A percentile compares a stretch with the other conserved stretches of the same genome.
These are phyloP conservation scores for Callorhinus ursinus DNA, from an alignment of 2,113 vertebrate species.

Conservation along the genomic window DNA sequence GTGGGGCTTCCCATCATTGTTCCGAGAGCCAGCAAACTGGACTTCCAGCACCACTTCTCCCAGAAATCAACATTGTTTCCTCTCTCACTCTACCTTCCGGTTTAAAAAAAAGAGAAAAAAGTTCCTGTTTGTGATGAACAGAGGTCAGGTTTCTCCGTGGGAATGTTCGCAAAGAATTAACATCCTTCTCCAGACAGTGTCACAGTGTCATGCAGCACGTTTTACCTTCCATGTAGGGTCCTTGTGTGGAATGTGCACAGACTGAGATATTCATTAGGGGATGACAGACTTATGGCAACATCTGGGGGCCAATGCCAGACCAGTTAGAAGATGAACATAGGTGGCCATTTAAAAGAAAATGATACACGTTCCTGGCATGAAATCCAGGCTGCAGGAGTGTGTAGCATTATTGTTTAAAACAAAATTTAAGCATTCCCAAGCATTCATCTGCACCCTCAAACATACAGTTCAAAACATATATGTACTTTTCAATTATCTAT, in stretches of 20 bases:
- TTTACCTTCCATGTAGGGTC: constrained; percentile 50
- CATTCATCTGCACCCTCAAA: neutral
- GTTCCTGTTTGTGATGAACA: constrained; percentile 65
- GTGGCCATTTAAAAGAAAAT: constrained; percentile 3
- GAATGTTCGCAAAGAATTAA: constrained; percentile 50
- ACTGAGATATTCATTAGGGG: constrained; percentile 54
- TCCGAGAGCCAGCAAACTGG: constrained; percentile 63
- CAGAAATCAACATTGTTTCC: constrained; percentile 74
- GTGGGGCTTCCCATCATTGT: constrained; percentile 83
- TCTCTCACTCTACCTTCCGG: constrained; percentile 68
- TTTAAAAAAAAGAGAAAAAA: constrained; percentile 67
- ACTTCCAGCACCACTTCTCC: constrained; percentile 74
- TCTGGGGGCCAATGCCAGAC: neutral
- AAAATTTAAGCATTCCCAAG: neutral
- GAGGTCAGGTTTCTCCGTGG: constrained; percentile 62
- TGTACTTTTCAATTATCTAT: neutral
- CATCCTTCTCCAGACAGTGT: constrained; percentile 58
- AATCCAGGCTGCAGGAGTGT: neutral
- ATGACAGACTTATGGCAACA: constrained; percentile 65
- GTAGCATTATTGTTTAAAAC: neutral
- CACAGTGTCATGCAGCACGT: constrained; percentile 62
- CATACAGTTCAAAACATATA: neutral
- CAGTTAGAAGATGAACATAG: neutral
- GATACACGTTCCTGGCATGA: neutral
- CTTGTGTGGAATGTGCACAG: neutral